Evolutionary conservation across 2,888 invertebrate genomes (phyloP).

Genomic region (Agrilus cyanescens): DNA sequence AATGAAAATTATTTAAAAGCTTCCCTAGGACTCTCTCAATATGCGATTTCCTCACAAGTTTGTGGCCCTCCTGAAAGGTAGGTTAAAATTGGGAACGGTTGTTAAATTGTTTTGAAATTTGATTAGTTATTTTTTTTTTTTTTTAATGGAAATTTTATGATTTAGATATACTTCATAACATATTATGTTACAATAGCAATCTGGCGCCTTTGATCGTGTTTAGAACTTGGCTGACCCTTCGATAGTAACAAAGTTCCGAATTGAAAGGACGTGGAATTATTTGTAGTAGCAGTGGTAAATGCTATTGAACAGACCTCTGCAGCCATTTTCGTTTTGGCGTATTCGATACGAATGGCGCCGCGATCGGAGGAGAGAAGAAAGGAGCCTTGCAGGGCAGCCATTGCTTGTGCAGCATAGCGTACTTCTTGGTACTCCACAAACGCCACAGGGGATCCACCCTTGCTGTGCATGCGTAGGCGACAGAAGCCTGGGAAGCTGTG

Average conservation of each 20-base stretch:
- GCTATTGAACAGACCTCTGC: conserved; percentile 48
- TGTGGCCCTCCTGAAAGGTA: too few relatives aligned
- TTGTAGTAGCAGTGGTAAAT: conserved; percentile 15
- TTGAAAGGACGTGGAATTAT: conserved; percentile 6
- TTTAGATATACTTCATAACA: too few relatives aligned
- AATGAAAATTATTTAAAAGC: too few relatives aligned
- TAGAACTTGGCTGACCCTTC: too few relatives aligned
- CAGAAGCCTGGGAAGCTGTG: conserved; percentile 96
- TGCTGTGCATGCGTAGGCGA: conserved; percentile 90
- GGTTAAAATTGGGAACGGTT: too few relatives aligned
- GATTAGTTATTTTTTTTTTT: too few relatives aligned
- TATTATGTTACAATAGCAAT: too few relatives aligned
- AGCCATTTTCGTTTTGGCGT: conserved; percentile 98
- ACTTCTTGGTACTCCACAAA: conserved; percentile 97
- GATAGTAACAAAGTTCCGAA: conserved; percentile 2
- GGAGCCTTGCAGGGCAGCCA: conserved; percentile 91
- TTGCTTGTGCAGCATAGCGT: conserved; percentile 81
- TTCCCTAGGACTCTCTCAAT: too few relatives aligned
- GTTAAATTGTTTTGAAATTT: too few relatives aligned
- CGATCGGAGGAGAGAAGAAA: conserved; percentile 92
- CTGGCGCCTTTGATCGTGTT: too few relatives aligned
- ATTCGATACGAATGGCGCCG: conserved; percentile 97
- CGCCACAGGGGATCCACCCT: conserved; percentile 87
- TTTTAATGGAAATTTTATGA: too few relatives aligned
- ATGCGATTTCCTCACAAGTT: too few relatives aligned